Evolutionary conservation across 2,113 vertebrate species (phyloP).

Genomic region (Lasiurus cinereus): DNA sequence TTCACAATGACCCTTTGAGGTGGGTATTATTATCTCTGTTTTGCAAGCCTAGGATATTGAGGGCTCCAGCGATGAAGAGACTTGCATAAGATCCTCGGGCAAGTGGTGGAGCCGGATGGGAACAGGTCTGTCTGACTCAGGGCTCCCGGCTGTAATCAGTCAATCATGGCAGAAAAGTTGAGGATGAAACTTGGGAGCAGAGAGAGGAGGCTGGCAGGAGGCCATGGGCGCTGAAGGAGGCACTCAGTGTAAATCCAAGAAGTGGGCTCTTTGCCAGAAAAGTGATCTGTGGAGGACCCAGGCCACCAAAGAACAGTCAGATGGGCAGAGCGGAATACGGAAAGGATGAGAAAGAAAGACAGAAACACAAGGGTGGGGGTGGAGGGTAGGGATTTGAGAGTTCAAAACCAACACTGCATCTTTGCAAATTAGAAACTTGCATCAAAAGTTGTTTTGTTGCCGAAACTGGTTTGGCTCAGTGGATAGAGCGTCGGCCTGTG

Average conservation of each 20-base stretch:
- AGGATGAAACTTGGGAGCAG: constrained; percentile 6
- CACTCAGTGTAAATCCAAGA: neutral
- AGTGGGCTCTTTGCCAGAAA: neutral
- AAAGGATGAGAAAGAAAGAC: constrained; percentile 23
- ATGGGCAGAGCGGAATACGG: neutral
- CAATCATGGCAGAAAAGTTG: constrained; percentile 22
- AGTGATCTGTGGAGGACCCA: neutral
- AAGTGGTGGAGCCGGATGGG: constrained; percentile 45
- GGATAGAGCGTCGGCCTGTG: no score
- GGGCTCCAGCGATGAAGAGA: constrained; percentile 43
- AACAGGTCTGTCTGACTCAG: constrained; percentile 69
- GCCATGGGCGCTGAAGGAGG: neutral
- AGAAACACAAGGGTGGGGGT: neutral
- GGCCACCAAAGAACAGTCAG: neutral
- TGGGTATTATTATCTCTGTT: neutral
- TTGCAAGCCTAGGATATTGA: constrained; percentile 63
- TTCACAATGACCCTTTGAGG: neutral
- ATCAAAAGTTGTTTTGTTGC: neutral
- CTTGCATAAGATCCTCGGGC: constrained; percentile 46
- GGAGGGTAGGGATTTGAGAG: no score
- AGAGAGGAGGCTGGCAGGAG: constrained; percentile 7
- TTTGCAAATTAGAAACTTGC: neutral
- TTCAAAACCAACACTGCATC: neutral
- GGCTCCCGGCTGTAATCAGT: constrained; percentile 37
- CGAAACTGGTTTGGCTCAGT: no score